phyloP scores from a whole-genome alignment of 2,797 vertebrate species.

The Gymnoscopelus braueri region DNA sequence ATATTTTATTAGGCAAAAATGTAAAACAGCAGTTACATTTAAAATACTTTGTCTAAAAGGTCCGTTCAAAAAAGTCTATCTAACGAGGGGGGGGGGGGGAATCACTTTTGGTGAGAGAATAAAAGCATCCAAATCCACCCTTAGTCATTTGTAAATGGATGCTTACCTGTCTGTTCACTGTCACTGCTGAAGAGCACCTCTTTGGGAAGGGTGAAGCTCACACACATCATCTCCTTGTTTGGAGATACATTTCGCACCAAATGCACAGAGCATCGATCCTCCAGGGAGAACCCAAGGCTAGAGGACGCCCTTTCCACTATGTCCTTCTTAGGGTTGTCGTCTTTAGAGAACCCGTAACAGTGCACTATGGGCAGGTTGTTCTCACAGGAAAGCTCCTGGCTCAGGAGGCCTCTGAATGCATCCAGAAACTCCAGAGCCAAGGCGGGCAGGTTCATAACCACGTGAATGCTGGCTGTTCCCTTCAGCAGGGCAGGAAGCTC shows the following conservation, averaged over 20 bases:
- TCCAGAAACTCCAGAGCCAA: conserved; percentile 91
- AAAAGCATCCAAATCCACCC: background rate
- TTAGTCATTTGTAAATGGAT: conserved; percentile 1
- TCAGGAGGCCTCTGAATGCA: conserved; percentile 86
- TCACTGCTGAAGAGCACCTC: conserved; percentile 82
- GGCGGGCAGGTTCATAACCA: conserved; percentile 96
- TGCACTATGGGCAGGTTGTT: conserved; percentile 85
- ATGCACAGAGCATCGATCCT: conserved; percentile 82
- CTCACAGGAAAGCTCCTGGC: conserved; percentile 40
- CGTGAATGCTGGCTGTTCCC: conserved; percentile 75
- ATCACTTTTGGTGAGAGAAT: background rate
- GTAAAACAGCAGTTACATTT: no score
- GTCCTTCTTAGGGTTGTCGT: conserved; percentile 81
- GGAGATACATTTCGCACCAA: conserved; percentile 94
- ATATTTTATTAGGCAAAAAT: no score
- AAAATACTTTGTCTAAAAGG: no score
- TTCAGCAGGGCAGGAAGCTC: conserved; percentile 81
- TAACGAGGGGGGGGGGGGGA: no score
- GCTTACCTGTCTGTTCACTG: conserved; percentile 79
- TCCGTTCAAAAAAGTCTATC: no score
- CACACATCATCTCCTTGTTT: conserved; percentile 97
- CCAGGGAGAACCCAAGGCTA: conserved; percentile 81
- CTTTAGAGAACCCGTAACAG: conserved; percentile 95
- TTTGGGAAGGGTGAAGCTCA: conserved; percentile 88
- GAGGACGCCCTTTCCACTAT: conserved; percentile 81